Conservation (phyloP, 2,797 vertebrate species). For the Acridotheres tristis region DNA sequence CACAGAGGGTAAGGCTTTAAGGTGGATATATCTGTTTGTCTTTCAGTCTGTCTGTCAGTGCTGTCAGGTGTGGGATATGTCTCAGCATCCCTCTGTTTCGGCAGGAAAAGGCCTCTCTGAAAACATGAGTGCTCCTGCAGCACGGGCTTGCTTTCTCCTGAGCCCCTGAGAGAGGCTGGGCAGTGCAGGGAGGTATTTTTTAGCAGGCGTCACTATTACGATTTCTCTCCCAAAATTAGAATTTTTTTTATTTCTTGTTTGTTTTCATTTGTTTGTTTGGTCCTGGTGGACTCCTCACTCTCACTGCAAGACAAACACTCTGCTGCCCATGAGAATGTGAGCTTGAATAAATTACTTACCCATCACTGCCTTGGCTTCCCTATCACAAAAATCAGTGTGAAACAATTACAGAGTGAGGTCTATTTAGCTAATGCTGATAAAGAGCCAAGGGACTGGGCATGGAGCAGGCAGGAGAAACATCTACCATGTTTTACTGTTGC, state of each 20-base stretch:
- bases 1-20: not conserved
- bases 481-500: not conserved
- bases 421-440: not conserved
- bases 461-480: not conserved
- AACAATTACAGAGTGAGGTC: not conserved
- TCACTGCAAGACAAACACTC: not conserved
- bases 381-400: not conserved
- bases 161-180: not conserved
- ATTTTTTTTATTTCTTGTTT: not conserved
- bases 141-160: rapidly evolving
- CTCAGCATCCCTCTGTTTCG: not conserved
- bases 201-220: rapidly evolving
- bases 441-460: not conserved
- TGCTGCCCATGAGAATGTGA: not conserved
- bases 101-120: not conserved
- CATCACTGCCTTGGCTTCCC: not conserved
- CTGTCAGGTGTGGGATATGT: not conserved
- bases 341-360: not conserved
- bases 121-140: not conserved
- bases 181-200: not conserved
- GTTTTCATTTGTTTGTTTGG: not conserved
- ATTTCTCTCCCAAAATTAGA: not conserved
- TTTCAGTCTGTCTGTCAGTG: not conserved
- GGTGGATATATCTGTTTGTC: not conserved
- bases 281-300: not conserved